These are phyloP conservation scores for Forbesichthys agassizii DNA, from an alignment of 2,113 vertebrate genomes.

Conservation along the genomic window DNA sequence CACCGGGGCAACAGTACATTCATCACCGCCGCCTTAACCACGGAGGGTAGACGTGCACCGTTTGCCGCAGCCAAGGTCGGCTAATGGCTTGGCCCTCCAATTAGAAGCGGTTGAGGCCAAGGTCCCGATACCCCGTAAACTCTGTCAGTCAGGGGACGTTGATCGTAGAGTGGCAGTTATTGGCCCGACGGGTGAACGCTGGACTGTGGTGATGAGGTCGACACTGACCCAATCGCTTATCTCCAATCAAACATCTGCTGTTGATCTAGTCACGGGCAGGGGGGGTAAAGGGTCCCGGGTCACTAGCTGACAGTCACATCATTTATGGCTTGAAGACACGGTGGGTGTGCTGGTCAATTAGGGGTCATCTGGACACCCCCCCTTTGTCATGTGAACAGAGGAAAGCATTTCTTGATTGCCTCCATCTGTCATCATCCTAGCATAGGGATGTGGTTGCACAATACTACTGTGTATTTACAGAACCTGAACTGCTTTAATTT, in stretches of 20 bases:
- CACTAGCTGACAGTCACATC: conserved; percentile 40
- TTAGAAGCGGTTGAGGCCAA: conserved; percentile 65
- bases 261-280: conserved; percentile 36
- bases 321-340: conserved; percentile 47
- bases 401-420: conserved; percentile 58
- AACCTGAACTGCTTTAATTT: not conserved
- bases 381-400: conserved; percentile 52
- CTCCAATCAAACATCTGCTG: conserved; percentile 72
- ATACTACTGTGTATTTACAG: not conserved
- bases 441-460: not conserved
- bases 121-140: conserved; percentile 71
- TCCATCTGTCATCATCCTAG: conserved; percentile 23
- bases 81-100: conserved; percentile 59
- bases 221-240: conserved; percentile 68
- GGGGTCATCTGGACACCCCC: conserved; percentile 61
- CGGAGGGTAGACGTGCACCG: conserved; percentile 33
- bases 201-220: conserved; percentile 49
- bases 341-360: conserved; percentile 46
- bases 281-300: conserved; percentile 12
- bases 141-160: conserved; percentile 59
- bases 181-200: conserved; percentile 50
- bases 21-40: conserved; percentile 44
- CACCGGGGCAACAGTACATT: conserved; percentile 33
- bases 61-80: conserved; percentile 51
- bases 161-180: conserved; percentile 57